Conservation (phyloP, 1,140 invertebrate genomes). For the Drosophila persimilis region DNA sequence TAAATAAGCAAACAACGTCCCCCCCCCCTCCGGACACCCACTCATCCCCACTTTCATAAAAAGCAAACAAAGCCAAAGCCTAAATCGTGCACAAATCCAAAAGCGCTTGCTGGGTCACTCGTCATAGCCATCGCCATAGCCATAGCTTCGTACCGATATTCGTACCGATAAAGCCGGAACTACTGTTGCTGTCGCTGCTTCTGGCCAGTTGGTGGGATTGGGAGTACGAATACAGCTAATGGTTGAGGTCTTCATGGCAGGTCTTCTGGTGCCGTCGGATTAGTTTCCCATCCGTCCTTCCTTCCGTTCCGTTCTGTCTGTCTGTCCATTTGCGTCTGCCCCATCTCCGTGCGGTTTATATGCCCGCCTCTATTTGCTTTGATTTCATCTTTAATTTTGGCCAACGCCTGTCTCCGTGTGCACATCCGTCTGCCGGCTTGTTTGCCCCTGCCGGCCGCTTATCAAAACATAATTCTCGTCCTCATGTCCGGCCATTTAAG, state of each 20-base stretch:
- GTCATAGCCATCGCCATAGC: conserved; percentile 9
- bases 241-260: conserved; percentile 40
- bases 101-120: conserved; percentile 54
- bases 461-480: conserved; percentile 67
- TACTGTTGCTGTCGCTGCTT: conserved; percentile 8
- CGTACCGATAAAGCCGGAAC: conserved; percentile 24
- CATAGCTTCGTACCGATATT: no score
- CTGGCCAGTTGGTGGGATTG: not conserved
- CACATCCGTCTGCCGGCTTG: conserved; percentile 12
- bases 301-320: conserved; percentile 24
- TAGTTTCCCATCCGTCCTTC: conserved; percentile 39
- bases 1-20: conserved; percentile 42
- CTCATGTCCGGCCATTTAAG: conserved; percentile 50
- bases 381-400: conserved; percentile 72
- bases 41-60: conserved; percentile 18
- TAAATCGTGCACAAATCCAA: conserved; percentile 46
- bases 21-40: conserved; percentile 9
- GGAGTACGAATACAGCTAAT: conserved; percentile 21
- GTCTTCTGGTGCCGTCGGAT: conserved; percentile 50
- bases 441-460: conserved; percentile 38
- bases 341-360: conserved; percentile 28
- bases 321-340: not conserved
- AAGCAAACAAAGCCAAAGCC: conserved; percentile 31
- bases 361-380: conserved; percentile 59
- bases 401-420: conserved; percentile 17